phyloP scores from a whole-genome alignment of 2,113 vertebrate species.

The Crotalus viridis region DNA sequence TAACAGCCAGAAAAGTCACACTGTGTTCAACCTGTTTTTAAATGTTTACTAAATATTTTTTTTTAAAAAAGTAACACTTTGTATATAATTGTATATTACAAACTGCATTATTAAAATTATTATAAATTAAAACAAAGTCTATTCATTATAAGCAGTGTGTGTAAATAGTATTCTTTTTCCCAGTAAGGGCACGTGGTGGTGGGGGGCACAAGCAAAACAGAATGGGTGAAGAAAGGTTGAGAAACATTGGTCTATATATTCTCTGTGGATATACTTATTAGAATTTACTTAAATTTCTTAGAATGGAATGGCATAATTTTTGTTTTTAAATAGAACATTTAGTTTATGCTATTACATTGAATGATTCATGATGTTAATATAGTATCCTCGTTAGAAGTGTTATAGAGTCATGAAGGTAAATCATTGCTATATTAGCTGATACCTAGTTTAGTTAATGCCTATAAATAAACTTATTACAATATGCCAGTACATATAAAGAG shows the following conservation, averaged over 20 bases:
- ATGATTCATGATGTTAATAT: conserved; percentile 37
- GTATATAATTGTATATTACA: neutral
- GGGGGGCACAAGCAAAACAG: neutral
- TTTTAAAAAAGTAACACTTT: neutral
- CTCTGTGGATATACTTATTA: neutral
- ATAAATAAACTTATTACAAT: conserved; percentile 70
- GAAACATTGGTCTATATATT: neutral
- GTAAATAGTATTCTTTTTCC: neutral
- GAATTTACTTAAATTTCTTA: conserved; percentile 28
- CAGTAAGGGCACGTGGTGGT: neutral
- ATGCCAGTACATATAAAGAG: conserved; percentile 64
- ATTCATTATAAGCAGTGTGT: neutral
- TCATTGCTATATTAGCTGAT: conserved; percentile 46
- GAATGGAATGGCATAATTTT: conserved; percentile 35
- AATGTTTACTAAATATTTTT: too few relatives aligned
- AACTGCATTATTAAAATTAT: neutral
- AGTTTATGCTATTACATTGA: conserved; percentile 36
- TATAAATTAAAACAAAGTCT: neutral
- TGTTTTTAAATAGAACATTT: conserved; percentile 54
- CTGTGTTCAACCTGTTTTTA: too few relatives aligned
- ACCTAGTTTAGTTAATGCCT: conserved; percentile 65
- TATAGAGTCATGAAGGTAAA: conserved; percentile 61
- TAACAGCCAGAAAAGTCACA: too few relatives aligned
- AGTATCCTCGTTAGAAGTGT: conserved; percentile 50
- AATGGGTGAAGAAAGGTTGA: neutral